Conservation (phyloP, 2,888 invertebrate species). For the Himalopsyche tibetana region DNA sequence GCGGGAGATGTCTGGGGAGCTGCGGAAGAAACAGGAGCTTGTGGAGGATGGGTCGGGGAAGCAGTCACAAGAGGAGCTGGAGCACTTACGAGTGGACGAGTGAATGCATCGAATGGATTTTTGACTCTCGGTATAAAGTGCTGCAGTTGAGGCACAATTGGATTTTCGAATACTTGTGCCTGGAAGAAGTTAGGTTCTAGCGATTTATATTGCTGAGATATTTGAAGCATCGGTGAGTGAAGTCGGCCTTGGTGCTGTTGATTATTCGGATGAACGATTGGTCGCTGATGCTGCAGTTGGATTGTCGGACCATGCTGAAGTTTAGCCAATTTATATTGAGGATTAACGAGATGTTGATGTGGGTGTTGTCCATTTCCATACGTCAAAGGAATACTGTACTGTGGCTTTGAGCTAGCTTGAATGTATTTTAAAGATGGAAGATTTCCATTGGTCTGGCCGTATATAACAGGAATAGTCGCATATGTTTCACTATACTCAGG, state of each 20-base stretch:
- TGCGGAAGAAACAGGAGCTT: neutral
- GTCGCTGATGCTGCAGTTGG: constrained; percentile 39
- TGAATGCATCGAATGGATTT: constrained; percentile 61
- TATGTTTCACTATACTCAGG: constrained; percentile 50
- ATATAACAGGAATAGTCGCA: constrained; percentile 54
- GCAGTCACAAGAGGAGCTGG: constrained; percentile 1
- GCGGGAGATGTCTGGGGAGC: constrained; percentile 31
- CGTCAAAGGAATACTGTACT: constrained; percentile 35
- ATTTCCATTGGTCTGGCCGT: constrained; percentile 52
- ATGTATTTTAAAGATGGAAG: constrained; percentile 52
- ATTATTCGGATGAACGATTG: constrained; percentile 41
- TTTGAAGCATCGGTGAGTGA: constrained; percentile 54
- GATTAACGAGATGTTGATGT: constrained; percentile 42
- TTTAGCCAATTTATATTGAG: constrained; percentile 45
- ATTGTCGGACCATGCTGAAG: neutral
- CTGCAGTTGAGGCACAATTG: constrained; percentile 75
- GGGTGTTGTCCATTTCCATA: constrained; percentile 45
- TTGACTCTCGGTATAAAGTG: constrained; percentile 73
- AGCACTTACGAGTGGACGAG: constrained; percentile 47
- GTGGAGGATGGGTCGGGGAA: neutral
- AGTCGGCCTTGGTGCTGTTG: constrained; percentile 17
- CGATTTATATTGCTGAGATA: constrained; percentile 66
- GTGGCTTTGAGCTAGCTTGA: constrained; percentile 48
- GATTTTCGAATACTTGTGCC: constrained; percentile 74
- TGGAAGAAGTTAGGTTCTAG: constrained; percentile 73